Conservation (phyloP, 2,797 vertebrate species). For the Enteromius argenteus region DNA sequence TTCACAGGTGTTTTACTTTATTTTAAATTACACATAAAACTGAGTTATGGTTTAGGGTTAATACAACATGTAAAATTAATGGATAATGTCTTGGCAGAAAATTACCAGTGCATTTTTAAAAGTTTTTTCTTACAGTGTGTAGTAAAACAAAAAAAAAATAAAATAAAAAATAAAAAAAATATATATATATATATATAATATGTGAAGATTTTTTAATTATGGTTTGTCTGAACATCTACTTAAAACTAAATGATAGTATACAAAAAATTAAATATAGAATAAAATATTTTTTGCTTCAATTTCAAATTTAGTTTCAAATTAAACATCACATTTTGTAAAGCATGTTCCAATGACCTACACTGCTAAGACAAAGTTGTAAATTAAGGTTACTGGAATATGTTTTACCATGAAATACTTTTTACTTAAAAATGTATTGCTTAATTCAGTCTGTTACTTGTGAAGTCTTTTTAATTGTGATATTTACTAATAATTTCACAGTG, state of each 20-base stretch:
- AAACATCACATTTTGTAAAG: neutral
- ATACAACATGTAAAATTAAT: neutral
- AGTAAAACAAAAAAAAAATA: neutral
- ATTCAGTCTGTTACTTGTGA: neutral
- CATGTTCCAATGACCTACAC: neutral
- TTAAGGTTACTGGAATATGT: neutral
- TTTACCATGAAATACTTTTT: neutral
- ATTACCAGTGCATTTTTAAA: neutral
- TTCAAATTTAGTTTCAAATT: neutral
- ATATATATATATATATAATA: no score
- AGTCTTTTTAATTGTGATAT: neutral
- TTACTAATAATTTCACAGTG: neutral
- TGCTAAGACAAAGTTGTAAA: neutral
- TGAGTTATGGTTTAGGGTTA: neutral
- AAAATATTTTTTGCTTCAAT: neutral
- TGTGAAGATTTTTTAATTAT: neutral
- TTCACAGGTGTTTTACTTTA: neutral
- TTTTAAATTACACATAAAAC: neutral
- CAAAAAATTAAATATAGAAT: neutral
- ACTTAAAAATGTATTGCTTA: neutral
- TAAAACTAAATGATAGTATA: neutral
- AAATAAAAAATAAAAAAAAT: neutral
- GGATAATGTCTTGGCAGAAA: neutral
- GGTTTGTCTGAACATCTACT: neutral
- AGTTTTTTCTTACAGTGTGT: neutral